phyloP scores from a whole-genome alignment of 2,113 vertebrate genomes.

The Paralichthys olivaceus region DNA sequence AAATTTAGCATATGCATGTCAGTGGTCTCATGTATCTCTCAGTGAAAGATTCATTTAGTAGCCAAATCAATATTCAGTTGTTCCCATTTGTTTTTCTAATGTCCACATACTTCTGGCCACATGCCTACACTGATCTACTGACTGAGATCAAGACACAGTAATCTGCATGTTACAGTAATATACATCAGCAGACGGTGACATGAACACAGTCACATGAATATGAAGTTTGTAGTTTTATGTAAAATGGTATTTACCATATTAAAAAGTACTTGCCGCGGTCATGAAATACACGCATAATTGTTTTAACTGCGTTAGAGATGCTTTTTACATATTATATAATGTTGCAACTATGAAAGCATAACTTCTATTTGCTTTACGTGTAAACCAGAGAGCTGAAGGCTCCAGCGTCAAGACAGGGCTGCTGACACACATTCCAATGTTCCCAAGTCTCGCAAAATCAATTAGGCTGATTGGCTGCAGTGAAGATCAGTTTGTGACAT shows the following conservation, averaged over 20 bases:
- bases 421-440: constrained; percentile 59
- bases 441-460: constrained; percentile 64
- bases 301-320: constrained; percentile 4
- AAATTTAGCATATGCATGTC: background rate
- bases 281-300: background rate
- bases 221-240: background rate
- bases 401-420: constrained; percentile 6
- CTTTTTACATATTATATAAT: background rate
- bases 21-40: background rate
- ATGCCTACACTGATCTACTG: background rate
- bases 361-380: constrained; percentile 2
- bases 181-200: background rate
- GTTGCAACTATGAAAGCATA: background rate
- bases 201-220: constrained; percentile 21
- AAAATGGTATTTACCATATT: background rate
- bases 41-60: background rate
- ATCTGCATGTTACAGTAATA: background rate
- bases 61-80: background rate
- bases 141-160: background rate
- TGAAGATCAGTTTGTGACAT: constrained; percentile 55
- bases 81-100: background rate
- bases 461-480: constrained; percentile 71
- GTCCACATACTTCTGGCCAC: background rate
- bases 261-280: background rate
- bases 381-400: background rate